Conservation (phyloP, 2,113 vertebrate species). For the Zootoca vivipara region DNA sequence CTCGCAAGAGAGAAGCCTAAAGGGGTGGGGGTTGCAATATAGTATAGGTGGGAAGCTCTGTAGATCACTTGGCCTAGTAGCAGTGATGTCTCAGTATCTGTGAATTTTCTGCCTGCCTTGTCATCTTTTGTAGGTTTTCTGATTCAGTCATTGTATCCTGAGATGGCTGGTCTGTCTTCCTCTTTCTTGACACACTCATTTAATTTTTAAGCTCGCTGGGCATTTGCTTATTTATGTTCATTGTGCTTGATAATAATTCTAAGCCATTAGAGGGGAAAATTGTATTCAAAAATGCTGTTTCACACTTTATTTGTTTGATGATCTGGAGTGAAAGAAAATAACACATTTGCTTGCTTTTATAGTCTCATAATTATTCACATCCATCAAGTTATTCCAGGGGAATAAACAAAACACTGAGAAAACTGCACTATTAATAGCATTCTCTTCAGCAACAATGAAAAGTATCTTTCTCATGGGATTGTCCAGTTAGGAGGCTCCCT, state of each 20-base stretch:
- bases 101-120: not conserved
- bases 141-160: not conserved
- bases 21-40: not conserved
- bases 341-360: conserved; percentile 83
- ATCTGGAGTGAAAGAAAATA: conserved; percentile 83
- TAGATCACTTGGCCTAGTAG: not conserved
- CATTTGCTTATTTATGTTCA: conserved; percentile 81
- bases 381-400: conserved; percentile 80
- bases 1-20: not conserved
- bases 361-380: conserved; percentile 83
- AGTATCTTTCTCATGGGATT: conserved; percentile 28
- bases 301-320: conserved; percentile 86
- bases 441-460: conserved; percentile 47
- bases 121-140: not conserved
- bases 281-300: conserved; percentile 84
- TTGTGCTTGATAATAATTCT: conserved; percentile 84
- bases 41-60: not conserved
- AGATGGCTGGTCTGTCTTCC: conserved; percentile 24
- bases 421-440: conserved; percentile 79
- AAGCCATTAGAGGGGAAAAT: conserved; percentile 84
- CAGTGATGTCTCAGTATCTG: accelerated
- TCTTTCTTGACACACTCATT: conserved; percentile 64
- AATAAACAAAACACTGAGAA: conserved; percentile 80
- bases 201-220: conserved; percentile 73
- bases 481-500: not conserved